Evolutionary conservation across 1,140 invertebrate genomes (phyloP), one percentile per base, ranked within the genome.

Genomic region (Cylas formicarius): DNA sequence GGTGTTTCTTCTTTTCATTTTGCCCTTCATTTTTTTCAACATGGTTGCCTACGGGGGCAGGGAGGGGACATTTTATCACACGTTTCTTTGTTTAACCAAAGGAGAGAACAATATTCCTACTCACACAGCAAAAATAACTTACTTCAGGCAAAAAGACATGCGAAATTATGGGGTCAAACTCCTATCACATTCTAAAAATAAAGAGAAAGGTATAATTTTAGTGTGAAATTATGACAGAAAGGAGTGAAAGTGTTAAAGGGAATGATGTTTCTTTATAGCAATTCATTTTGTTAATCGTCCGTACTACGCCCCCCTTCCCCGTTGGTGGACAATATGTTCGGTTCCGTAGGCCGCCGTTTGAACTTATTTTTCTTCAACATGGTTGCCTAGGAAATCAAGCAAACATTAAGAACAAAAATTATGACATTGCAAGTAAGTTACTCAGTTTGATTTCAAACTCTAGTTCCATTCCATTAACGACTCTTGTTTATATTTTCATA

Each of bases 311-410:
- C 71, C 69, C 74, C 74, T 71, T 77, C 74, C 70, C 73, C 74
- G 67, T 77, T 75, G 63, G 78, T 73, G 56, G 80, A 77, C 56
- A 77, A 73, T 66, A 86, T 83, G 63, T 82, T 81, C 57, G 83
- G 82, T 73, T 87, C 84, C 52, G 87, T 90, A 69, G 90, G 86
- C 56, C 88, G 80, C 63, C 87, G 76, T 75, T 89, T 90, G 75
- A 91, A 90, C 78, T 94, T 94, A 75, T 79, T 91, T 84, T 92
- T 90, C 82, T 90, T 90, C 75, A 93, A 78, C 82, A 88, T 88
- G 10, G 44, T 46, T 14, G 44, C 44, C 44, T 46, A 31, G 13
- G n/a, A 11, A 14, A 35, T n/a, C 19, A 35, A 38, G 23, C 7
- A 24, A 26, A 41, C 6, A 31, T 11, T 32, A 8, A 24, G 10